These are phyloP conservation scores for Syngnathus acus DNA, from an alignment of 2,797 vertebrate genomes.

Conservation along the genomic window DNA sequence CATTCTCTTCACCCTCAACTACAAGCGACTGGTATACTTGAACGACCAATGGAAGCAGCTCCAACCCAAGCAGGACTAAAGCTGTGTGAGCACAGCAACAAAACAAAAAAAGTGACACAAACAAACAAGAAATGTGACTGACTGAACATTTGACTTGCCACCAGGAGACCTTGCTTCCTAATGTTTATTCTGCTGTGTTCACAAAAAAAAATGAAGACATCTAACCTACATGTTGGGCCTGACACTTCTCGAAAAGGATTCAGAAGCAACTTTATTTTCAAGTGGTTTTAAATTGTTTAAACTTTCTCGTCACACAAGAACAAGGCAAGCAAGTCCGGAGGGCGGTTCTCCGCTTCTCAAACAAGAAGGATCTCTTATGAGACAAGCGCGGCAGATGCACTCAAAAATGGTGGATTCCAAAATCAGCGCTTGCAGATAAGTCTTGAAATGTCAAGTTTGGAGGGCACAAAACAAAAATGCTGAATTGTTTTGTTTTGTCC, in stretches of 20 bases:
- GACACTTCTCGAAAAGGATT: slow-evolving; percentile 69
- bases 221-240: slow-evolving; percentile 66
- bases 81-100: slow-evolving; percentile 34
- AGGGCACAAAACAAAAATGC: background rate
- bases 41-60: slow-evolving; percentile 99
- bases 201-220: slow-evolving; percentile 52
- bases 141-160: slow-evolving; percentile 81
- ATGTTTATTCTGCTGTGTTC: slow-evolving; percentile 92
- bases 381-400: background rate
- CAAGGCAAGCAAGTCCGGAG: background rate
- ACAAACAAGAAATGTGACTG: slow-evolving; percentile 61
- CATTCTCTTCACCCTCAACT: slow-evolving; percentile 97
- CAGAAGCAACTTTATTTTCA: slow-evolving; percentile 51
- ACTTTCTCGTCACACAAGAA: slow-evolving; percentile 48
- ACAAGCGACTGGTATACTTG: slow-evolving; percentile 99
- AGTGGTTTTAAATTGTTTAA: slow-evolving; percentile 32
- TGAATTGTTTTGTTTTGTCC: slow-evolving; percentile 31
- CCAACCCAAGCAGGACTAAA: slow-evolving; percentile 87
- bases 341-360: background rate
- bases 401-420: slow-evolving; percentile 47
- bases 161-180: slow-evolving; percentile 88
- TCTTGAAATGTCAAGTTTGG: background rate
- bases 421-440: slow-evolving; percentile 13
- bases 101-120: slow-evolving; percentile 59
- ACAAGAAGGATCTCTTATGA: background rate